These are phyloP conservation scores for Leuctra nigra DNA, from an alignment of 2,888 invertebrate species.

Conservation along the genomic window DNA sequence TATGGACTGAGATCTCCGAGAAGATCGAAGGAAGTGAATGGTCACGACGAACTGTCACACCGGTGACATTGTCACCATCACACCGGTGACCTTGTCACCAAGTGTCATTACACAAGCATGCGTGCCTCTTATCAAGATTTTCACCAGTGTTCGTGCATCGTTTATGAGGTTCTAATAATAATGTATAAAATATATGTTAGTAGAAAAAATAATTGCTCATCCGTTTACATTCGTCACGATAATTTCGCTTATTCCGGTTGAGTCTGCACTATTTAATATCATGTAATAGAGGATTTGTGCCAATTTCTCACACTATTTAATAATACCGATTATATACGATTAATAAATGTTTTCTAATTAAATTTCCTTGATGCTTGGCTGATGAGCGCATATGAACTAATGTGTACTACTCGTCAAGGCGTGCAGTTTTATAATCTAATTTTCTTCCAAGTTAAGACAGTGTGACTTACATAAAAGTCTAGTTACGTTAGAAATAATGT, in stretches of 20 bases:
- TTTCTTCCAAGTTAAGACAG: background rate
- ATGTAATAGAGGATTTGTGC: slow-evolving; percentile 10
- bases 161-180: no score
- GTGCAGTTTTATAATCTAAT: background rate
- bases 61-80: no score
- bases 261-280: background rate
- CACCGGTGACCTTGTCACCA: no score
- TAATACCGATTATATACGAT: background rate
- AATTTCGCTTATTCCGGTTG: background rate
- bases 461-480: slow-evolving; percentile 23
- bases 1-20: no score
- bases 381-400: background rate
- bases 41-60: no score
- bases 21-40: no score
- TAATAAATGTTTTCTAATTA: slow-evolving; percentile 13
- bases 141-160: no score
- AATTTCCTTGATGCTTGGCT: slow-evolving; percentile 3
- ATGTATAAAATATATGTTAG: no score
- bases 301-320: slow-evolving; percentile 11
- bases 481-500: background rate
- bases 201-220: no score
- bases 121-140: no score
- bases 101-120: no score
- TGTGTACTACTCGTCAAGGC: background rate
- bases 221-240: no score